Conservation (phyloP, 1,140 invertebrate genomes). For the Drosophila malerkotliana region DNA sequence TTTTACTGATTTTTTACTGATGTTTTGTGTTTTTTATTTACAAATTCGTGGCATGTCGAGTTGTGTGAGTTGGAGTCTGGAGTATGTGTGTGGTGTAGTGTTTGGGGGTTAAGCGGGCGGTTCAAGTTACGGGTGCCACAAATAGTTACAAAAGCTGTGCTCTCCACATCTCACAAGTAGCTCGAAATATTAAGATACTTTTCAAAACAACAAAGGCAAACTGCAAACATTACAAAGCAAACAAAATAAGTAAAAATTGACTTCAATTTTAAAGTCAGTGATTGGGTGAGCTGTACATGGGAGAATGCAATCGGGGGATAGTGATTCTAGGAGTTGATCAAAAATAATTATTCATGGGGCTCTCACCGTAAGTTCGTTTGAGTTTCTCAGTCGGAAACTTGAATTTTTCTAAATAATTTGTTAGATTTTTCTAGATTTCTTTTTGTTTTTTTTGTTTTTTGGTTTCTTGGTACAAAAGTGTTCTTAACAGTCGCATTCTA, state of each 20-base stretch:
- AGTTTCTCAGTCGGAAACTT: constrained; percentile 56
- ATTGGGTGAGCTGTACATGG: constrained; percentile 34
- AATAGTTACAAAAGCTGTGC: constrained; percentile 53
- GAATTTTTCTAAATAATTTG: constrained; percentile 45
- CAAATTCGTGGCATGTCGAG: constrained; percentile 39
- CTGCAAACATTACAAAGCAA: constrained; percentile 59
- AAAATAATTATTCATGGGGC: constrained; percentile 37
- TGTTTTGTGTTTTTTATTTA: constrained; percentile 60
- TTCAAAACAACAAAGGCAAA: constrained; percentile 30
- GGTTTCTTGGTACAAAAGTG: constrained; percentile 54
- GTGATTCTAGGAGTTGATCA: constrained; percentile 18
- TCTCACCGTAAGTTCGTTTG: constrained; percentile 67
- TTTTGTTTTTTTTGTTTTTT: not conserved
- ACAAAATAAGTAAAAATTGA: constrained; percentile 9
- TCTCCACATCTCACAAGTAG: constrained; percentile 28
- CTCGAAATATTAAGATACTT: constrained; percentile 34
- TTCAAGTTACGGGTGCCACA: constrained; percentile 47
- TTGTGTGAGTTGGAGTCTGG: constrained; percentile 6
- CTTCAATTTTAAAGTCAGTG: constrained; percentile 10
- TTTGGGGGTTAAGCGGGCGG: constrained; percentile 54
- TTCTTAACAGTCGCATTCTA: constrained; percentile 59
- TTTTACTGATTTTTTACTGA: constrained; percentile 79
- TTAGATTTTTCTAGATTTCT: not conserved
- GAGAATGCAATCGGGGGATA: constrained; percentile 14
- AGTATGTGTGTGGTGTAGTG: constrained; percentile 27